Percentiles rank a stretch among this genome's conserved stretches.
These are phyloP conservation scores for Apoderus coryli DNA, from an alignment of 2,888 invertebrate genomes.

Conservation along the genomic window DNA sequence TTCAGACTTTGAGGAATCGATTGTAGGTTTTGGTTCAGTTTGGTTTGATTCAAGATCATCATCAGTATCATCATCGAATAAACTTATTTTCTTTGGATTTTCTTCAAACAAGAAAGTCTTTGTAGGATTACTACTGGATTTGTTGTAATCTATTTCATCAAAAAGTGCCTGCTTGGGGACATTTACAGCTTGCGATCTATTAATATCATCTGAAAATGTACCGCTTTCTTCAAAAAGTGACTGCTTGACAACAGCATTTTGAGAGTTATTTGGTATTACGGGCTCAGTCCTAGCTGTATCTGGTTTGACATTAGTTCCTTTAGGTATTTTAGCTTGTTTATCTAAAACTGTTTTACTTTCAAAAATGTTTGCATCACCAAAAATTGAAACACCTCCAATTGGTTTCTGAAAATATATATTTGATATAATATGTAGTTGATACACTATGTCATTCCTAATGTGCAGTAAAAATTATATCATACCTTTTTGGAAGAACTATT, in stretches of 20 bases:
- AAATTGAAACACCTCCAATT: constrained; percentile 42
- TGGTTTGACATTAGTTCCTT: background rate
- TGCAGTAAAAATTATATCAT: no score
- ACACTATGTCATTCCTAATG: no score
- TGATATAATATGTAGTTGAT: no score
- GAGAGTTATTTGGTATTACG: background rate
- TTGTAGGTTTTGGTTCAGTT: no score
- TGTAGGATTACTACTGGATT: constrained; percentile 5
- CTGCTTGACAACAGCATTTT: no score
- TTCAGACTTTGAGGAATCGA: constrained; percentile 11
- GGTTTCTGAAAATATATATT: constrained; percentile 41
- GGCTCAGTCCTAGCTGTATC: background rate
- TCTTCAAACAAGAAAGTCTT: no score
- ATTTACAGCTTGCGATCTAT: background rate
- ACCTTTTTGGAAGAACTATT: no score
- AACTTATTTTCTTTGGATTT: constrained; percentile 17
- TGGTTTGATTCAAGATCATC: no score
- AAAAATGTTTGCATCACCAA: constrained; percentile 28
- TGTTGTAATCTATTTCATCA: constrained; percentile 2
- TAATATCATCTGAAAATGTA: no score
- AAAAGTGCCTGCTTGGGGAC: background rate
- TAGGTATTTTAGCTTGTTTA: background rate
- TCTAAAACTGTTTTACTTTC: no score
- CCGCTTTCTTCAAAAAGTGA: no score
- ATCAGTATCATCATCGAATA: constrained; percentile 23